Evolutionary conservation across 2,888 invertebrate genomes (phyloP), one percentile per base, ranked within the genome.

Genomic region (Pterostichus niger): DNA sequence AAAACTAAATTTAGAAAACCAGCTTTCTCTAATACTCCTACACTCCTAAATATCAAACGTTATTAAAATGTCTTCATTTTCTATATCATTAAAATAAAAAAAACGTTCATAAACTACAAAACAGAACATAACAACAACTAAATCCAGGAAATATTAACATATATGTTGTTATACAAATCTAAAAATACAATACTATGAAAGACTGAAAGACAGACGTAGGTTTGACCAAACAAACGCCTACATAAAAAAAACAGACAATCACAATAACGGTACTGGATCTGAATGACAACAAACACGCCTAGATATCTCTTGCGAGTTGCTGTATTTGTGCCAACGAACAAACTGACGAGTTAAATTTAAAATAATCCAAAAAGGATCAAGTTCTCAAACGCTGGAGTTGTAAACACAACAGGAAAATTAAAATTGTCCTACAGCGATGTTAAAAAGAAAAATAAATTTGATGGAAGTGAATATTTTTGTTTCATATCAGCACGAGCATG

Each of bases 191-290:
- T 17, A 44, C 56, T 56, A 17, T 17, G 52, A 52, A 13, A 52
- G n/a, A 13, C 52, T 3, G 17, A 44, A 44, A 71, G 17, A 31
- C 15, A 52, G 52, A 13, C 56, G 68, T 71, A n/a, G 68, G 76
- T n/a, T 76, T 54, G 15, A 54, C 76, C 15, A 76, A 76, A 56
- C 76, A 76, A 76, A 56, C 76, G 46, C 76, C 76, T 17, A 54
- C 76, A 13, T 46, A 52, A 11, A 35, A n/a, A 35, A 52, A 52
- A 75, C 46, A 46, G 31, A 54, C 76, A 76, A 76, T 76, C 76
- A 76, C 40, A 56, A 52, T 76, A 76, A 35, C 76, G 56, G 76
- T 24, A n/a, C 46, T 40, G 49, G 17, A 59, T 6, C 17, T 11
- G 33, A 35, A 64, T 33, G 13, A 64, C 64, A 71, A 33, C 61